Evolutionary conservation across 2,797 vertebrate species (phyloP), one percentile per base, ranked within the genome.

Genomic region (Ptychadena robeensis): DNA sequence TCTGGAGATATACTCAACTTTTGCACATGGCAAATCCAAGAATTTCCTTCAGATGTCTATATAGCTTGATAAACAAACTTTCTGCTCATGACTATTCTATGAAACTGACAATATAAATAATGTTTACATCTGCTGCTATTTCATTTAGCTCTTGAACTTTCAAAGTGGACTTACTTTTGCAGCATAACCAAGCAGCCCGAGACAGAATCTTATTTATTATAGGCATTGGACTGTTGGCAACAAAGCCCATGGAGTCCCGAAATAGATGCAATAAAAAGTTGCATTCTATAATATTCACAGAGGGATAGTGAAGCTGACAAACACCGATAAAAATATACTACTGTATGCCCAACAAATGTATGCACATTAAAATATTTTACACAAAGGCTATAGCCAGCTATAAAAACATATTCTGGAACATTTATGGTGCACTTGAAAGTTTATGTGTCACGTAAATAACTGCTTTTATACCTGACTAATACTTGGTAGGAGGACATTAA

Each of bases 401-500:
- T 9, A 30, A 27, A 63, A 35, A 75, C 61, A 44, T 66, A 34
- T 76, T 65, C 35, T n/a, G 27, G 48, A 25, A 76, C 74, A 76
- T 66, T 75, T 63, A 75, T 31, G 15, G 59, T 9, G 37, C 35
- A 40, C 9, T 67, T 34, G 18, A 44, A 67, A 77, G n/a, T 67
- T 40, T 77, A 77, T 34, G 64, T 35, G 38, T 48, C 75, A 53
- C 15, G 15, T 67, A 35, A 25, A 68, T 68, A 68, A 68, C n/a
- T 35, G 32, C 32, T 40, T 77, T 28, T 77, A 65, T 25, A 77
- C 14, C 65, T 77, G 63, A 67, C 75, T 77, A 77, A 65, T 77
- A 48, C 63, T 67, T 40, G 44, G 75, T 77, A 14, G 75, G 30
- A 77, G 64, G 75, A 77, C 67, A 77, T 77, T 77, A 67, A 67